phyloP scores from a whole-genome alignment of 2,888 invertebrate genomes.

The Coleophora deauratella region DNA sequence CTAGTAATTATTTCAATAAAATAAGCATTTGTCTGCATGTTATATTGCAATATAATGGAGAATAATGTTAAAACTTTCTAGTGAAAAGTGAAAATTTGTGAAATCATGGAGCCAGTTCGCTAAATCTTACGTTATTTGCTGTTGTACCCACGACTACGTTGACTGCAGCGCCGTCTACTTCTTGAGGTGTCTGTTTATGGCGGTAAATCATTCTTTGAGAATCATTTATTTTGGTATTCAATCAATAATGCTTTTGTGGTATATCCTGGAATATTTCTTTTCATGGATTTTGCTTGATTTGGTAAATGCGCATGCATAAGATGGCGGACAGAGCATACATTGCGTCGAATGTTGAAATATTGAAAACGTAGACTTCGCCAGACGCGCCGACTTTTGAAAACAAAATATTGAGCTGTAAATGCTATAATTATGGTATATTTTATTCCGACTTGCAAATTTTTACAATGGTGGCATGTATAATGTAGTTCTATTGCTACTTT shows the following conservation, averaged over 20 bases:
- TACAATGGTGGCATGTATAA: slow-evolving; percentile 10
- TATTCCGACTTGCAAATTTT: background rate
- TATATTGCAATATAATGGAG: background rate
- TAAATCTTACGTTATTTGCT: background rate
- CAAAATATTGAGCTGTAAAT: background rate
- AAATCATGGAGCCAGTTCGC: background rate
- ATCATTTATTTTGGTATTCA: slow-evolving; percentile 15
- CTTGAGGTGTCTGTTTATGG: slow-evolving; percentile 37
- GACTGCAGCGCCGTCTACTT: slow-evolving; percentile 63
- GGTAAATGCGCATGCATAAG: slow-evolving; percentile 5
- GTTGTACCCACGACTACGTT: slow-evolving; percentile 16
- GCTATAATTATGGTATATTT: background rate
- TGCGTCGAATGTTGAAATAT: background rate
- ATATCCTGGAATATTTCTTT: background rate
- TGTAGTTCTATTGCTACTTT: background rate
- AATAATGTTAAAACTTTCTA: background rate
- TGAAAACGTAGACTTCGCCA: background rate
- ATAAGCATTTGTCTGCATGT: background rate
- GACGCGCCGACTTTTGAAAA: background rate
- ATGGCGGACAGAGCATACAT: slow-evolving; percentile 7
- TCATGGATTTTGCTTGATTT: background rate
- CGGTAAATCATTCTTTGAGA: slow-evolving; percentile 38
- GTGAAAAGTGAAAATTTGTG: background rate
- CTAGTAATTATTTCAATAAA: background rate
- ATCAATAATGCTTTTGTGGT: background rate